These are phyloP conservation scores for Stichodactyla helianthus DNA, from an alignment of 64 coral and sea anemone species.

Conservation along the genomic window DNA sequence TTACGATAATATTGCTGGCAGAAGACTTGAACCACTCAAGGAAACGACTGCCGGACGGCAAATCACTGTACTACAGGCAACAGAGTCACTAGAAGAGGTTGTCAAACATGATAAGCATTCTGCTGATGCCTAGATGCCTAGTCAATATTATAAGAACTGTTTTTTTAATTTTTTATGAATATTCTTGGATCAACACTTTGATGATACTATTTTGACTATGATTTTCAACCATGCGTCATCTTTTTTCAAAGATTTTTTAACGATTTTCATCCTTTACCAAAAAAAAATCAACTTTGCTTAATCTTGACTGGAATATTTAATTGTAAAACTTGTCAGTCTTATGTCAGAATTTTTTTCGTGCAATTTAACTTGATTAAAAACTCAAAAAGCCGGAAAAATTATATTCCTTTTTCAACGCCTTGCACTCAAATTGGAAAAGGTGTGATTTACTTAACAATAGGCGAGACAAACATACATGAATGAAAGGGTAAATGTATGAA, in stretches of 20 bases:
- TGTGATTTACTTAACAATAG: too few relatives aligned
- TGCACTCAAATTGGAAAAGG: background rate
- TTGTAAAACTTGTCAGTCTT: background rate
- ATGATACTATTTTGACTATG: too few relatives aligned
- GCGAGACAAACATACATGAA: too few relatives aligned
- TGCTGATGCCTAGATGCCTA: background rate
- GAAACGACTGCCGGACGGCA: background rate
- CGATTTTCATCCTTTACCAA: background rate
- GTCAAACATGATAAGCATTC: slow-evolving; percentile 3
- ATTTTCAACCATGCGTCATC: background rate
- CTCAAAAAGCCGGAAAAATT: background rate
- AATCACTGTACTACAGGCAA: background rate
- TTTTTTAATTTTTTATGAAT: background rate
- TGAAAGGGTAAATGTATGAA: too few relatives aligned
- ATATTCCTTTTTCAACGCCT: background rate
- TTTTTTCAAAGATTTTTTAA: background rate
- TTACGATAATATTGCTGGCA: background rate
- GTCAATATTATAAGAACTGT: background rate
- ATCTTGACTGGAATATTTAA: background rate
- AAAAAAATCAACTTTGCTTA: background rate
- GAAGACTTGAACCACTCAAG: slow-evolving; percentile 39
- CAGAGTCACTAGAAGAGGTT: background rate
- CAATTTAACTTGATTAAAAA: background rate
- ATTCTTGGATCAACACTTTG: too few relatives aligned
- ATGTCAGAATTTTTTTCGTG: background rate